Conservation (phyloP, 2,113 vertebrate genomes). For the Scortum barcoo region DNA sequence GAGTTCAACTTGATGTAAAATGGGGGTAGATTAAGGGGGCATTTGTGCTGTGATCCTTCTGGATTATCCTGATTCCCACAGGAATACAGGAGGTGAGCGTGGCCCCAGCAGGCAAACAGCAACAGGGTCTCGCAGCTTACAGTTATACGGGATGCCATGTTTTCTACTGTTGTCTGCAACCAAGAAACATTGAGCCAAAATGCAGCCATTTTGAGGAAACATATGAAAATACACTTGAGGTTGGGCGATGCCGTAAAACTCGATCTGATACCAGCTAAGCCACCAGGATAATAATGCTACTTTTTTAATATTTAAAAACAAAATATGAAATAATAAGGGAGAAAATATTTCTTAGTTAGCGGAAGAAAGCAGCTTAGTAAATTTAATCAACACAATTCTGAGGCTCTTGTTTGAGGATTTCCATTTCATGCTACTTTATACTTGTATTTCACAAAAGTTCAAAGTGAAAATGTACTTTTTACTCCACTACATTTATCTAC, state of each 20-base stretch:
- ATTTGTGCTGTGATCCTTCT: slow-evolving; percentile 17
- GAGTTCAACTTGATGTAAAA: neutral
- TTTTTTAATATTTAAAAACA: neutral
- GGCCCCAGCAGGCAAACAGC: slow-evolving; percentile 39
- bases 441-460: neutral
- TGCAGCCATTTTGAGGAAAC: neutral
- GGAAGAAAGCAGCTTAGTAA: no score
- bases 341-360: no score
- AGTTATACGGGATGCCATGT: neutral
- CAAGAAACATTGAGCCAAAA: slow-evolving; percentile 29
- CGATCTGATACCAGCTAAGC: neutral
- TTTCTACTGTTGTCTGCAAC: slow-evolving; percentile 42
- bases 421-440: neutral
- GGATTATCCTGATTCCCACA: slow-evolving; percentile 74
- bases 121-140: slow-evolving; percentile 31
- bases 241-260: no score
- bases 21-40: neutral
- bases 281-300: neutral
- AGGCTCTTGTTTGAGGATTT: neutral
- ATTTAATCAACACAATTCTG: no score
- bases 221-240: neutral
- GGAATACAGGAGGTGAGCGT: slow-evolving; percentile 50
- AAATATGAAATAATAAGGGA: no score
- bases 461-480: neutral
- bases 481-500: neutral